Conservation (phyloP, 2,113 vertebrate genomes). For the Mixornis gularis region DNA sequence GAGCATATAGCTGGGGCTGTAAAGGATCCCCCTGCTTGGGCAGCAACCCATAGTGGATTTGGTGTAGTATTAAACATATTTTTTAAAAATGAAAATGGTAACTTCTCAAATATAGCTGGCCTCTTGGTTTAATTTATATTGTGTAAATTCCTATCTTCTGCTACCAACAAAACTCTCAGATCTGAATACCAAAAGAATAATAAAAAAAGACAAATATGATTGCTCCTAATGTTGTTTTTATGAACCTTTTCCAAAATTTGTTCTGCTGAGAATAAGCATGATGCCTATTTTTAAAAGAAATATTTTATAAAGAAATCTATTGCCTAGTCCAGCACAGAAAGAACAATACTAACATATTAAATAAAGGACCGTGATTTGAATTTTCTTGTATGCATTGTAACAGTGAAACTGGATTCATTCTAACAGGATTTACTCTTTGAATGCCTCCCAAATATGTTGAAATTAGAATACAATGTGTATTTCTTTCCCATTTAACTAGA, state of each 20-base stretch:
- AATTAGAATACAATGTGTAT: neutral
- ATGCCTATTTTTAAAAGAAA: neutral
- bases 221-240: neutral
- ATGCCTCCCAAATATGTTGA: neutral
- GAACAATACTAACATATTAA: neutral
- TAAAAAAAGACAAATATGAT: neutral
- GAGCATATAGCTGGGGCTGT: neutral
- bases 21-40: neutral
- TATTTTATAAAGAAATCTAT: neutral
- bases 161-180: neutral
- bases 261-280: neutral
- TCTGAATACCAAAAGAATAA: neutral
- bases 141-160: neutral
- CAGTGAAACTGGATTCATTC: neutral
- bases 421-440: neutral
- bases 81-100: neutral
- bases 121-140: neutral
- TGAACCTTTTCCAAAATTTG: neutral
- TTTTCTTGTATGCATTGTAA: neutral
- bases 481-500: neutral
- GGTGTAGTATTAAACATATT: neutral
- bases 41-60: neutral
- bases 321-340: neutral
- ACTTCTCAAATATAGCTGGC: neutral
- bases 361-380: neutral